phyloP scores from a whole-genome alignment of 2,888 invertebrate genomes.

The Muscina levida region DNA sequence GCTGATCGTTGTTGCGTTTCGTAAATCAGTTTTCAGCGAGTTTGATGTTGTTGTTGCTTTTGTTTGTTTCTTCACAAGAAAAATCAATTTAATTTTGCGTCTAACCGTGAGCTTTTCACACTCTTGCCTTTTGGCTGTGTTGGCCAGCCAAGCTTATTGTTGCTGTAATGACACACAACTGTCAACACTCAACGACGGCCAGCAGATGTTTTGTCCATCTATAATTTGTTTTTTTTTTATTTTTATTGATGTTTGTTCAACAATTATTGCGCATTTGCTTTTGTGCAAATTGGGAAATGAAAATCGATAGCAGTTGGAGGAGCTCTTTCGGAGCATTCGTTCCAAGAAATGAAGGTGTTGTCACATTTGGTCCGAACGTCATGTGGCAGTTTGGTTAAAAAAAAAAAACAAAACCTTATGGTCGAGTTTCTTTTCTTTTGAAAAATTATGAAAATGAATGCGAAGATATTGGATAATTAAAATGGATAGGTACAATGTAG shows the following conservation, averaged over 20 bases:
- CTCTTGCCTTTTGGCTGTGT: no score
- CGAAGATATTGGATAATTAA: no score
- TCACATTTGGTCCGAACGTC: neutral
- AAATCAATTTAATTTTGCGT: neutral
- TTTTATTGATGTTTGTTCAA: neutral
- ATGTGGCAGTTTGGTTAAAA: neutral
- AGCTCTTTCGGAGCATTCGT: neutral
- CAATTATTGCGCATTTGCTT: neutral
- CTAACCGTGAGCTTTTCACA: conserved; percentile 28
- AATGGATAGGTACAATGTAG: no score
- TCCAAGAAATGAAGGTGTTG: neutral
- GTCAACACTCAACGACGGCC: neutral
- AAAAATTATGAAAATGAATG: conserved; percentile 1
- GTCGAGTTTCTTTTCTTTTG: conserved; percentile 6
- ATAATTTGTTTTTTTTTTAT: neutral
- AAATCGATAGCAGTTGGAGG: neutral
- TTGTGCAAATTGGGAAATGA: conserved; percentile 24
- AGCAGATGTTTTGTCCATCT: neutral
- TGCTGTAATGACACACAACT: conserved; percentile 31
- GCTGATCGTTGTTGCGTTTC: neutral
- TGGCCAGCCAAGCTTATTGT: no score
- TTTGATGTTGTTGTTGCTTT: neutral
- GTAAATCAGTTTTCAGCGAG: no score
- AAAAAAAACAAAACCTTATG: neutral
- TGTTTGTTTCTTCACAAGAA: neutral